phyloP scores from a whole-genome alignment of 2,113 vertebrate species.

The Datnioides undecimradiatus region DNA sequence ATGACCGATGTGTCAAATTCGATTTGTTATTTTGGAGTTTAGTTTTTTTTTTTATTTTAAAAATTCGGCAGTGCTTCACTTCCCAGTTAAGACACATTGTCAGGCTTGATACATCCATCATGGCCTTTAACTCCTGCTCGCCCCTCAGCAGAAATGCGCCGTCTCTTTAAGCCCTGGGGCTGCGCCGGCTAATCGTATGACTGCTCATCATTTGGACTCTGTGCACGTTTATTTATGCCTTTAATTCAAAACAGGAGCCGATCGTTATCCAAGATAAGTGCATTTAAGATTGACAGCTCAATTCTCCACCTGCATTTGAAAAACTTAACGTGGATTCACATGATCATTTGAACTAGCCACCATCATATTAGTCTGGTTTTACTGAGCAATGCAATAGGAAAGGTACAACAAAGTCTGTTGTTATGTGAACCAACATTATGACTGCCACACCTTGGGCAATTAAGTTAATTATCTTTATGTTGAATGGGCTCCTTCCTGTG shows the following conservation, averaged over 20 bases:
- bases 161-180: conserved; percentile 27
- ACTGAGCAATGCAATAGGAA: background rate
- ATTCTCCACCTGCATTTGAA: background rate
- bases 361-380: background rate
- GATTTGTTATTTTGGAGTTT: conserved; percentile 9
- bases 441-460: conserved; percentile 11
- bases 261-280: conserved; percentile 14
- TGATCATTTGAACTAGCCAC: conserved; percentile 5
- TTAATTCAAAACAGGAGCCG: conserved; percentile 24
- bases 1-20: background rate
- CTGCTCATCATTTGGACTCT: conserved; percentile 31
- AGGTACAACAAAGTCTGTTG: background rate
- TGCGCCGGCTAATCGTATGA: conserved; percentile 23
- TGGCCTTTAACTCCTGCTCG: conserved; percentile 7
- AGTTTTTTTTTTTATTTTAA: background rate
- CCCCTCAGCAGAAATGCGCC: conserved; percentile 3
- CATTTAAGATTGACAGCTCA: background rate
- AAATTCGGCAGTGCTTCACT: background rate
- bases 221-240: conserved; percentile 31
- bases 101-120: background rate
- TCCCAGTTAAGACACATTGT: background rate
- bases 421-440: conserved; percentile 14
- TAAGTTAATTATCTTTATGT: conserved; percentile 21
- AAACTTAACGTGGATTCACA: conserved; percentile 6
- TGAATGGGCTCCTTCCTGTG: conserved; percentile 16